Evolutionary conservation across 2,797 vertebrate species (phyloP).

Genomic region (Phoxinus dragarum): DNA sequence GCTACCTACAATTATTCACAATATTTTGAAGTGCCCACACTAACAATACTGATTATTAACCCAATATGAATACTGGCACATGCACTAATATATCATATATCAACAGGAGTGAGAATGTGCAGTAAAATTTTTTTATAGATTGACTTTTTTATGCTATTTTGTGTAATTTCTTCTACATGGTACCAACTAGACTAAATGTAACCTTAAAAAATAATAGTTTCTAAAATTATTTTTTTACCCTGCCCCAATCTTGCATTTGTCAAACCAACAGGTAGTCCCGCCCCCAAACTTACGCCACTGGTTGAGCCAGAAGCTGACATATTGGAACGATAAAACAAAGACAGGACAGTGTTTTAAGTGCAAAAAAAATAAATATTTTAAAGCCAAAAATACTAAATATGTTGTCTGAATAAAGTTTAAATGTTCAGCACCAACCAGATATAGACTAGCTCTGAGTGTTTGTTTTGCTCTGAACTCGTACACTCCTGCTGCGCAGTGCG

Average conservation of each 20-base stretch:
- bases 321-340: not conserved
- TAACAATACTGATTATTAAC: not conserved
- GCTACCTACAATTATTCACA: too few species aligned
- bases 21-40: too few species aligned
- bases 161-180: not conserved
- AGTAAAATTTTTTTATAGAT: not conserved
- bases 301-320: not conserved
- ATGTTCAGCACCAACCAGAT: constrained; percentile 39
- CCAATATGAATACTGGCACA: not conserved
- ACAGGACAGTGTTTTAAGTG: not conserved
- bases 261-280: not conserved
- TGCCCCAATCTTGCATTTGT: not conserved
- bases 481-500: not conserved
- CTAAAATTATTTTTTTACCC: not conserved
- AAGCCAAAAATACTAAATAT: not conserved
- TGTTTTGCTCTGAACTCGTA: constrained; percentile 31
- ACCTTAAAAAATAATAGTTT: not conserved
- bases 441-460: constrained; percentile 24
- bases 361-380: not conserved
- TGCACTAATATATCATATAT: not conserved
- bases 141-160: not conserved
- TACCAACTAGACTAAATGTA: not conserved
- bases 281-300: not conserved
- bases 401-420: constrained; percentile 3
- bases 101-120: not conserved